Evolutionary conservation across 2,113 vertebrate species (phyloP).

Genomic region (Lepidothrix coronata): DNA sequence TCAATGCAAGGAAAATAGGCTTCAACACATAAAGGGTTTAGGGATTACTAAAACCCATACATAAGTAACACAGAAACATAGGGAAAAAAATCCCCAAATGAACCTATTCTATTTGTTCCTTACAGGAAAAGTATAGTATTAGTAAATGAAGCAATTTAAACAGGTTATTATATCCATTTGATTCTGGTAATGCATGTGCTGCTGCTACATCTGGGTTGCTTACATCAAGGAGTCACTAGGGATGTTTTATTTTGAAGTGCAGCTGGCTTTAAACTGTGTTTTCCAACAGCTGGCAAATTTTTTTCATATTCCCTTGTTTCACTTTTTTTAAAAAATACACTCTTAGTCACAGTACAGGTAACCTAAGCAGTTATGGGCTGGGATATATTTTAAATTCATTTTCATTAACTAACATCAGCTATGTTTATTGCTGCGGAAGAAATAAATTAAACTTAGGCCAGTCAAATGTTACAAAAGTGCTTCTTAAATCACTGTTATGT

Average conservation of each 20-base stretch:
- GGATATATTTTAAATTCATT: conserved; percentile 23
- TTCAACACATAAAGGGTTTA: conserved; percentile 21
- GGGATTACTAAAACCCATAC: background rate
- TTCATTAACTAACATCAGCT: conserved; percentile 47
- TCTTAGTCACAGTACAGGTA: background rate
- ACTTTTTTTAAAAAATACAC: background rate
- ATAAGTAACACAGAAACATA: background rate
- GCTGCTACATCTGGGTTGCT: conserved; percentile 20
- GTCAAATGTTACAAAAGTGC: conserved; percentile 52
- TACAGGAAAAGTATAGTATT: background rate
- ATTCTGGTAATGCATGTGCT: background rate
- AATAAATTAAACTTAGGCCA: conserved; percentile 50
- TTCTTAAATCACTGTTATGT: conserved; percentile 53
- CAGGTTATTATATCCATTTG: background rate
- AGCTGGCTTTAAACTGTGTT: conserved; percentile 38
- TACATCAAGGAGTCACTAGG: conserved; percentile 21
- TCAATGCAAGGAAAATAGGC: conserved; percentile 32
- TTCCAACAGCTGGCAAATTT: conserved; percentile 23
- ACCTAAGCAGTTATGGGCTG: background rate
- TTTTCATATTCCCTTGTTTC: conserved; percentile 1
- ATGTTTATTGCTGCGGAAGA: conserved; percentile 16
- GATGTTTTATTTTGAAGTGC: conserved; percentile 48
- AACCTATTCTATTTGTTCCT: background rate
- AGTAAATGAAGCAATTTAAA: background rate
- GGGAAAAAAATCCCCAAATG: background rate